These are phyloP conservation scores for Vulpes lagopus DNA, from an alignment of 2,113 vertebrate species.

Conservation along the genomic window DNA sequence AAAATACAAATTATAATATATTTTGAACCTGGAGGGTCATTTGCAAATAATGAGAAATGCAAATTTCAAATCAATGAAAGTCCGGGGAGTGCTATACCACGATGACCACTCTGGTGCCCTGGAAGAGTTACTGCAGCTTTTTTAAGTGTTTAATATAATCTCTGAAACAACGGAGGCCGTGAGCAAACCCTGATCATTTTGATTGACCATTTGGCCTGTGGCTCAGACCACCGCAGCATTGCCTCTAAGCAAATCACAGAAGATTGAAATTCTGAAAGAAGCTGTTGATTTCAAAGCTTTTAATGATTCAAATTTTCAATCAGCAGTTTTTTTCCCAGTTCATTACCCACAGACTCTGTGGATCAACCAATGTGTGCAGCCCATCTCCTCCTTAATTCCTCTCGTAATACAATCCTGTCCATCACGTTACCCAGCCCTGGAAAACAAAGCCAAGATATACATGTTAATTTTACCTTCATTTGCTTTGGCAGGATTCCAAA, in stretches of 20 bases:
- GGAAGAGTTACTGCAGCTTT: slow-evolving; percentile 42
- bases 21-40: slow-evolving; percentile 68
- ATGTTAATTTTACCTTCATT: slow-evolving; percentile 60
- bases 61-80: slow-evolving; percentile 73
- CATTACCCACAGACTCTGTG: slow-evolving; percentile 69
- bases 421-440: background rate
- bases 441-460: slow-evolving; percentile 67
- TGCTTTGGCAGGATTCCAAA: slow-evolving; percentile 67
- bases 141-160: slow-evolving; percentile 56
- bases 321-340: slow-evolving; percentile 62
- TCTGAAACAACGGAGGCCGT: slow-evolving; percentile 36
- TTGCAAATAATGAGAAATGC: slow-evolving; percentile 78
- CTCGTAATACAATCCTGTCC: slow-evolving; percentile 52
- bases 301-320: slow-evolving; percentile 80
- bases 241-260: slow-evolving; percentile 57
- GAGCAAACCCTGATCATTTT: slow-evolving; percentile 41
- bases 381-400: slow-evolving; percentile 47
- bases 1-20: slow-evolving; percentile 72
- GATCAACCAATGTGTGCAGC: slow-evolving; percentile 38
- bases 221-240: slow-evolving; percentile 21
- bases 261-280: slow-evolving; percentile 75
- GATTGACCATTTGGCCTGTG: slow-evolving; percentile 57
- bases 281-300: slow-evolving; percentile 68
- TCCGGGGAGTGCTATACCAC: background rate
- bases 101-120: background rate